These are phyloP conservation scores for Julus scanicus DNA, from an alignment of 2,888 invertebrate genomes.

Conservation along the genomic window DNA sequence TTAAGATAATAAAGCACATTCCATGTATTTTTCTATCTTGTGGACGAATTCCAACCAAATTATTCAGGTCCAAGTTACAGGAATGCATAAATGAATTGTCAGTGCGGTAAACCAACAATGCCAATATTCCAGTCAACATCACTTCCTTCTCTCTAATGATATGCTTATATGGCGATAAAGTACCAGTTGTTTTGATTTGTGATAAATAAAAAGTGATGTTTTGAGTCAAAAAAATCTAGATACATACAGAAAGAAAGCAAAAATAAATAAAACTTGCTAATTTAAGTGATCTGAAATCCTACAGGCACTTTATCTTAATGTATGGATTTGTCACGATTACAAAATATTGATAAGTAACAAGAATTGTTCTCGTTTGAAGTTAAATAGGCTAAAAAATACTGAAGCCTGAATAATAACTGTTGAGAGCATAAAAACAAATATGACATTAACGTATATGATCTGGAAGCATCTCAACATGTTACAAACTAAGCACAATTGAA, in stretches of 20 bases:
- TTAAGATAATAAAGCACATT: conserved; percentile 10
- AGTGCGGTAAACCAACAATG: neutral
- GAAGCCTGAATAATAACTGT: neutral
- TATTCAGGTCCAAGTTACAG: neutral
- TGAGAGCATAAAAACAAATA: neutral
- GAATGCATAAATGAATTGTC: neutral
- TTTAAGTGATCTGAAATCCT: neutral
- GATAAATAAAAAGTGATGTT: neutral
- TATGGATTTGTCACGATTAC: too few species aligned
- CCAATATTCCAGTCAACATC: neutral
- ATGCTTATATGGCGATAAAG: neutral
- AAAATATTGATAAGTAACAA: neutral
- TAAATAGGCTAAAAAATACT: neutral
- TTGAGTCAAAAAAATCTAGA: neutral
- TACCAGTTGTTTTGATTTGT: neutral
- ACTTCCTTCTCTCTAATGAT: neutral
- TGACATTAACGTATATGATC: too few species aligned
- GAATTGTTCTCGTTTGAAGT: neutral
- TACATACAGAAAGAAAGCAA: neutral
- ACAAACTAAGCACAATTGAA: too few species aligned
- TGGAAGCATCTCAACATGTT: too few species aligned
- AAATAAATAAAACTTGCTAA: too few species aligned
- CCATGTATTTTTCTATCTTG: neutral
- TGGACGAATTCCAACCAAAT: neutral
- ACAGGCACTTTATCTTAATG: neutral